A percentile compares a stretch with the other conserved stretches of the same genome.
Evolutionary conservation across 2,797 vertebrate genomes (phyloP).

Genomic region (Hybognathus amarus): DNA sequence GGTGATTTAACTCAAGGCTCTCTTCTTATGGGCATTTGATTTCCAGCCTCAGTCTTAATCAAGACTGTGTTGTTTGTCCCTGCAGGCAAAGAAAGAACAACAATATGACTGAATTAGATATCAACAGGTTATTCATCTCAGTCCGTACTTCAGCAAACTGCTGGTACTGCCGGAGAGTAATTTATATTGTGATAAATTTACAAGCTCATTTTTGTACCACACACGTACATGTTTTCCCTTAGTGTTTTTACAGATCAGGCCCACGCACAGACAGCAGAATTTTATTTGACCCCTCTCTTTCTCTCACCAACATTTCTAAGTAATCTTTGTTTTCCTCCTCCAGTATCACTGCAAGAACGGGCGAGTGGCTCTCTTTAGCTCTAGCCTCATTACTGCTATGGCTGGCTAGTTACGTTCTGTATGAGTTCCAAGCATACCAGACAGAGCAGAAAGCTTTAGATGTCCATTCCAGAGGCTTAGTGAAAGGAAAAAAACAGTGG

Average conservation of each 20-base stretch:
- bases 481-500: slow-evolving; percentile 59
- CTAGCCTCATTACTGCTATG: slow-evolving; percentile 52
- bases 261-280: background rate
- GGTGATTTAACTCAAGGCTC: background rate
- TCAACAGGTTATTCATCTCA: slow-evolving; percentile 29
- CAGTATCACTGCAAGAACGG: slow-evolving; percentile 14
- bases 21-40: slow-evolving; percentile 1
- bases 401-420: slow-evolving; percentile 55
- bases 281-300: background rate
- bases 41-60: background rate
- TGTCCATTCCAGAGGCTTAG: slow-evolving; percentile 69
- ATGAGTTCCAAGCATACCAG: slow-evolving; percentile 77
- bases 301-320: background rate
- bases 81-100: slow-evolving; percentile 3
- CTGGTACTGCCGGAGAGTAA: background rate
- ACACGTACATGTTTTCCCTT: background rate
- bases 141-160: background rate
- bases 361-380: slow-evolving; percentile 31
- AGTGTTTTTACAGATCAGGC: slow-evolving; percentile 5
- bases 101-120: slow-evolving; percentile 3
- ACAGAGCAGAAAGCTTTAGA: slow-evolving; percentile 74
- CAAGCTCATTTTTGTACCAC: slow-evolving; percentile 10
- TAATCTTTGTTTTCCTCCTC: slow-evolving; percentile 32
- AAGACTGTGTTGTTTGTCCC: background rate
- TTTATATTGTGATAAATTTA: slow-evolving; percentile 14